phyloP scores from a whole-genome alignment of 2,797 vertebrate genomes.

The Cichlasoma orientale region DNA sequence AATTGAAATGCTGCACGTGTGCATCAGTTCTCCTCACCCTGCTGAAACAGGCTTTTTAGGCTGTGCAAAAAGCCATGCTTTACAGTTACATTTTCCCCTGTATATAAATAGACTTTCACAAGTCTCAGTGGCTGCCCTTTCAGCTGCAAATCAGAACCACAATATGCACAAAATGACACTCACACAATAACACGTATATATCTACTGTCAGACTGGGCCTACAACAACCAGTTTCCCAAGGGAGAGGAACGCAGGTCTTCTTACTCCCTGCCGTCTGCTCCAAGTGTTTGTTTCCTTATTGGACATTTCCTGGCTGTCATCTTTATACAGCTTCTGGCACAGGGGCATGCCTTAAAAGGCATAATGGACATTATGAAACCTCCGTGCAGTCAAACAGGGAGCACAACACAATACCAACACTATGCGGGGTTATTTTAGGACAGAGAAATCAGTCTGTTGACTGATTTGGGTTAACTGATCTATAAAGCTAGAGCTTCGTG shows the following conservation, averaged over 20 bases:
- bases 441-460: neutral
- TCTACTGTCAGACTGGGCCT: slow-evolving; percentile 20
- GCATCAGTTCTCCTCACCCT: neutral
- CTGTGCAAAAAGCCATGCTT: neutral
- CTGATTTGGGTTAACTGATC: slow-evolving; percentile 7
- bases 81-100: neutral
- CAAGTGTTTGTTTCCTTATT: slow-evolving; percentile 64
- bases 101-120: neutral
- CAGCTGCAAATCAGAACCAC: neutral
- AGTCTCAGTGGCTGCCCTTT: neutral
- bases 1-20: slow-evolving; percentile 29
- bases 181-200: neutral
- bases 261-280: slow-evolving; percentile 42
- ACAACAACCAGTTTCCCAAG: slow-evolving; percentile 44
- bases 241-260: slow-evolving; percentile 31
- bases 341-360: slow-evolving; percentile 62
- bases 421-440: slow-evolving; percentile 61
- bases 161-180: neutral
- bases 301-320: slow-evolving; percentile 72
- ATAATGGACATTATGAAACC: slow-evolving; percentile 65
- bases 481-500: neutral
- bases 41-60: neutral
- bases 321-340: slow-evolving; percentile 63
- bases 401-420: slow-evolving; percentile 26
- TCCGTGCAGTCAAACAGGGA: slow-evolving; percentile 21